Percentiles rank a stretch among this genome's conserved stretches.
These are phyloP conservation scores for Drosophila dives DNA, from an alignment of 2,888 invertebrate species.

Conservation along the genomic window DNA sequence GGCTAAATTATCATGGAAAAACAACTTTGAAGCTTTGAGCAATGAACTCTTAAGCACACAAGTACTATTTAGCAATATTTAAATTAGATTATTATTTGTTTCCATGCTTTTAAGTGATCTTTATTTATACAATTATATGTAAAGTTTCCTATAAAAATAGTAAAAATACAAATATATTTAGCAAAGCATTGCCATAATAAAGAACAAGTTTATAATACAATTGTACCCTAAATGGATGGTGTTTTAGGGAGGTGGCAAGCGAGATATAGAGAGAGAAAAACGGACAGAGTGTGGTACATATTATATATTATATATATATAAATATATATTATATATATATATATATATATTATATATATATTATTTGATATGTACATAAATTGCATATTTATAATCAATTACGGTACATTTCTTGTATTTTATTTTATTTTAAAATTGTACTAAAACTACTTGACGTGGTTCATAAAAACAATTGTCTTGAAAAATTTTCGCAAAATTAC, in stretches of 20 bases:
- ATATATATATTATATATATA: not conserved
- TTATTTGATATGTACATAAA: not conserved
- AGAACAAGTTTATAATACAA: not conserved
- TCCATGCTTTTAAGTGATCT: not conserved
- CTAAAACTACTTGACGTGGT: slow-evolving; percentile 25
- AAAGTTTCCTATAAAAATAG: not conserved
- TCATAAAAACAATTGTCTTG: slow-evolving; percentile 18
- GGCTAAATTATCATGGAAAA: not conserved
- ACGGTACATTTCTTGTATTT: slow-evolving; percentile 1
- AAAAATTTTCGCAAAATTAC: not conserved
- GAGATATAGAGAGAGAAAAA: not conserved
- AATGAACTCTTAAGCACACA: not conserved
- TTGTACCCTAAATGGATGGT: not conserved
- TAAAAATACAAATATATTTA: not conserved
- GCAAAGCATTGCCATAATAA: not conserved
- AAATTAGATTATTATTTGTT: not conserved
- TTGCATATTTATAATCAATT: not conserved
- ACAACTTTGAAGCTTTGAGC: not conserved
- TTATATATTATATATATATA: not conserved
- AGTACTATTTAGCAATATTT: not conserved
- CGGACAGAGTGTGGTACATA: not conserved
- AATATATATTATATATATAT: not conserved
- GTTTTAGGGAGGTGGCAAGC: not conserved
- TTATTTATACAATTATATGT: not conserved
- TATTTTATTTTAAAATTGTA: slow-evolving; percentile 24